A percentile compares a stretch with the other conserved stretches of the same genome.
Conservation (phyloP, 64 coral and sea anemone genomes). For the Actinia equina region DNA sequence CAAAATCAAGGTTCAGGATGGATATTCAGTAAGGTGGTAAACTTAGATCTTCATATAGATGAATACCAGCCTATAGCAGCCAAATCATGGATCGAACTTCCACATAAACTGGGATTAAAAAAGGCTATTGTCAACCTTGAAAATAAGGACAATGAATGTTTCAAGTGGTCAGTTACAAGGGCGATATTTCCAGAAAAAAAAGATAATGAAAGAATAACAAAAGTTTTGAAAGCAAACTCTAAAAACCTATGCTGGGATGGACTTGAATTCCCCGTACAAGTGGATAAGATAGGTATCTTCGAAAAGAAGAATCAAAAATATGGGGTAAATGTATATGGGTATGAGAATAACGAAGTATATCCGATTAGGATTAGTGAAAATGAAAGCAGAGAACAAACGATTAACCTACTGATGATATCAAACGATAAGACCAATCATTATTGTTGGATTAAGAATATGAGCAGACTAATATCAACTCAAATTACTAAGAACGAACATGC, state of each 20-base stretch:
- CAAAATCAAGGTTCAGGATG: not conserved
- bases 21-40: not conserved
- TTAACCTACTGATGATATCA: not conserved
- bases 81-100: not conserved
- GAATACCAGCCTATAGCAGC: not conserved
- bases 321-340: constrained; percentile 10
- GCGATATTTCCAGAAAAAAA: not conserved
- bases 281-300: not conserved
- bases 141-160: not conserved
- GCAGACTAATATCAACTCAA: too few species aligned
- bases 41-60: not conserved
- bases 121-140: not conserved
- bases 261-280: constrained; percentile 1
- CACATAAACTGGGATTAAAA: not conserved
- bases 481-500: too few species aligned
- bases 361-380: not conserved
- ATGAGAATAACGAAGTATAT: not conserved
- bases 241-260: constrained; percentile 1
- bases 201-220: not conserved
- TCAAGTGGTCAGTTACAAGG: not conserved
- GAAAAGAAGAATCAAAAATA: constrained; percentile 18
- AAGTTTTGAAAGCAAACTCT: not conserved
- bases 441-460: not conserved
- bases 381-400: not conserved
- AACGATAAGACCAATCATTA: constrained; percentile 20